Conservation (phyloP, 2,113 vertebrate species). For the Eurypyga helias region DNA sequence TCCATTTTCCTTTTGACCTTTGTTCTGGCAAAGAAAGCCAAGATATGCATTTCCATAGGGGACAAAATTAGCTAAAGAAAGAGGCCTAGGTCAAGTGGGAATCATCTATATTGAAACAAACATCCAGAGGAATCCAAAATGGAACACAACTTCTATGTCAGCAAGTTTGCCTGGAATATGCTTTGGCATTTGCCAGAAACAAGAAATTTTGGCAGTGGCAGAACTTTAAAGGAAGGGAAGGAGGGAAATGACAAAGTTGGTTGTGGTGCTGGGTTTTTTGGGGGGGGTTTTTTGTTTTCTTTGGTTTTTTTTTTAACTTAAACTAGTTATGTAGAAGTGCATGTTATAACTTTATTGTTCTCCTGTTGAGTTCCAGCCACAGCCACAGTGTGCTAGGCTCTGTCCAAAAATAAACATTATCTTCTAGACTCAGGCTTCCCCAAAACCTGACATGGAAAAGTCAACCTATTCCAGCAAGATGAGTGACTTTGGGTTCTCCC, state of each 20-base stretch:
- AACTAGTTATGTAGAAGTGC: background rate
- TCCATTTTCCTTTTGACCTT: background rate
- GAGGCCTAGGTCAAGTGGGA: background rate
- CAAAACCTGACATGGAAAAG: background rate
- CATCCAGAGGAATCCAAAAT: background rate
- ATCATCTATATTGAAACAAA: background rate
- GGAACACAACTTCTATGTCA: background rate
- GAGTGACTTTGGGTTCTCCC: background rate
- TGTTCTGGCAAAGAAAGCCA: constrained; percentile 38
- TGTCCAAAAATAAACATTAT: background rate
- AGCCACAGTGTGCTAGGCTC: background rate
- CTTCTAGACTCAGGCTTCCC: background rate
- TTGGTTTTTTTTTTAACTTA: background rate
- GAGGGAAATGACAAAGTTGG: background rate
- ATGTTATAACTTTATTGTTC: background rate
- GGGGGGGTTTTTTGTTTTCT: no score
- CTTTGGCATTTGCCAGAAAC: background rate
- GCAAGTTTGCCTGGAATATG: background rate
- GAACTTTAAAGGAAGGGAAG: background rate
- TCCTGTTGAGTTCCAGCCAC: background rate
- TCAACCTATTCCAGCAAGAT: background rate
- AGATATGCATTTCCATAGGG: background rate
- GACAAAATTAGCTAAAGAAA: background rate
- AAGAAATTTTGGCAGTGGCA: background rate
- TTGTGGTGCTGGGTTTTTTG: no score